These are phyloP conservation scores for Himalopsyche kuldschensis DNA, from an alignment of 2,888 invertebrate genomes.

Conservation along the genomic window DNA sequence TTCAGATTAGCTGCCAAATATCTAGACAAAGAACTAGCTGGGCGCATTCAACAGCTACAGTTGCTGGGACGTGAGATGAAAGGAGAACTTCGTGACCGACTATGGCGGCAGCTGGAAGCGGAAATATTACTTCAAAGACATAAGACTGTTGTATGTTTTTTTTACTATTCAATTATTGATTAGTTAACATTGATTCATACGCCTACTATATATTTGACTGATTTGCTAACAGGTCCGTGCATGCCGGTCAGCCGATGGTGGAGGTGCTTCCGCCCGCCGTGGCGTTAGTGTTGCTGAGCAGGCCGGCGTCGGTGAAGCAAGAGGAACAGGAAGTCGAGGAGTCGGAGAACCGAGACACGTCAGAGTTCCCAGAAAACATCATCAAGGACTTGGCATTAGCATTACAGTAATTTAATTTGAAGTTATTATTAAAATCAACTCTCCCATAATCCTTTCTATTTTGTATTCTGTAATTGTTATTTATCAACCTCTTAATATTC, in stretches of 20 bases:
- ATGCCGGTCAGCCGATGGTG: conserved; percentile 56
- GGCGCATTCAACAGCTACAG: conserved; percentile 84
- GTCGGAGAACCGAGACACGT: conserved; percentile 65
- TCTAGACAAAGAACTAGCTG: conserved; percentile 81
- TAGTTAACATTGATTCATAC: too few relatives aligned
- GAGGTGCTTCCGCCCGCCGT: conserved; percentile 43
- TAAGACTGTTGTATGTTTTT: conserved; percentile 67
- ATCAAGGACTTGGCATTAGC: conserved; percentile 82
- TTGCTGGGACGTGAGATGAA: conserved; percentile 78
- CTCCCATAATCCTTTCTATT: too few relatives aligned
- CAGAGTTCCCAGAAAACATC: conserved; percentile 69
- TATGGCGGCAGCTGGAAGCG: conserved; percentile 82
- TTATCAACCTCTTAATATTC: too few relatives aligned
- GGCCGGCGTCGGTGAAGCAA: conserved; percentile 47
- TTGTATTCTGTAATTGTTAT: too few relatives aligned
- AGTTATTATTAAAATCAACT: too few relatives aligned
- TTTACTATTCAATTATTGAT: too few relatives aligned
- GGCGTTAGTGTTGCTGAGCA: conserved; percentile 42
- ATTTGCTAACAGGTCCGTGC: conserved; percentile 54
- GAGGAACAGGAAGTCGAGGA: conserved; percentile 46
- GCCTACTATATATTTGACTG: too few relatives aligned
- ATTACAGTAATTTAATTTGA: conserved; percentile 64
- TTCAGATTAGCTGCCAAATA: conserved; percentile 79
- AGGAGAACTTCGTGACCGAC: conserved; percentile 74
- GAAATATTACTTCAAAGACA: conserved; percentile 84